phyloP scores from a whole-genome alignment of 2,113 vertebrate genomes.

The Leuciscus idus region DNA sequence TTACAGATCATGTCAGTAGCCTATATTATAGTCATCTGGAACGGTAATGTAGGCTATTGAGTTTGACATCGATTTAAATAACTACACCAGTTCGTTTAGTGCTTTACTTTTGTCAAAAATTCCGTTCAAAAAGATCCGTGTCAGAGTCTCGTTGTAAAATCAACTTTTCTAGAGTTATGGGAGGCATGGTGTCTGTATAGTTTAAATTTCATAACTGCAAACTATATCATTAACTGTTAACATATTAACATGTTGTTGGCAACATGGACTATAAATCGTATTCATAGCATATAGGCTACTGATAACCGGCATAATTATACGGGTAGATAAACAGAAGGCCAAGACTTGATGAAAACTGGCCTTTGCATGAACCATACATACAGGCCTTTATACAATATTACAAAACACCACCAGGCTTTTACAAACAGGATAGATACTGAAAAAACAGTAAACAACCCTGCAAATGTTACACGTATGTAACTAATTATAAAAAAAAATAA shows the following conservation, averaged over 20 bases:
- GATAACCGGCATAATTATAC: background rate
- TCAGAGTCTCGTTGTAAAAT: background rate
- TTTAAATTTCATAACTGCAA: background rate
- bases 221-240: background rate
- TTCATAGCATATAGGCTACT: background rate
- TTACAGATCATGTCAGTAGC: background rate
- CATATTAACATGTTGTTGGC: background rate
- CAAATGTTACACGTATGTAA: background rate
- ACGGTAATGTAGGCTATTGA: background rate
- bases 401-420: background rate
- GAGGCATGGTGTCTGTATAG: background rate
- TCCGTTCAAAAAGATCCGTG: background rate
- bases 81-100: background rate
- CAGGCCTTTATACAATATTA: background rate
- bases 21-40: background rate
- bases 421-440: background rate
- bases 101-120: background rate
- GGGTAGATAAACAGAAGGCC: background rate
- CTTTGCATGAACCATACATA: background rate
- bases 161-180: background rate
- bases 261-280: background rate
- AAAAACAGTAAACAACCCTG: background rate
- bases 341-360: background rate
- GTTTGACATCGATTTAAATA: constrained; percentile 15
- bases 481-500: background rate